Base-by-base conservation (phyloP, 2,113 vertebrate genomes). In the Urocitellus parryii region DNA sequence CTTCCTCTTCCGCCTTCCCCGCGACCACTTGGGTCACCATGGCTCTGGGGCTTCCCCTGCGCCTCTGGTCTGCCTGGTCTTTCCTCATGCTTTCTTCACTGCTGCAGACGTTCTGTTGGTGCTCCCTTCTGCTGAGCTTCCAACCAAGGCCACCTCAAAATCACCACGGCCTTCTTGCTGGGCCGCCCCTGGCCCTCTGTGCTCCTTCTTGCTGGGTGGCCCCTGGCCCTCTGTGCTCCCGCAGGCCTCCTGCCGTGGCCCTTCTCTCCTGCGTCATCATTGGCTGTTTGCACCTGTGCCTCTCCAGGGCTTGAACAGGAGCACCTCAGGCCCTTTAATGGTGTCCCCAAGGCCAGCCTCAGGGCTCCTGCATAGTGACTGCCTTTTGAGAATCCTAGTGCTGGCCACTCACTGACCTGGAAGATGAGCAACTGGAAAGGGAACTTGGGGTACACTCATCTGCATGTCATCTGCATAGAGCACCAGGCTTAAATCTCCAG, bases 301-400 rank as follows among this genome's bases (percentile, higher is more conserved):
- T 92, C 80, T 25, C 65, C 34, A 0, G 14, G 53, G 76, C 29
- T 7, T 39, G 22, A 0, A 11, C 0, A n/a, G 34, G 25, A 27
- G 34, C 53, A 4, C 37, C 45, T 27, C 4, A 7, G 17, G 32
- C 45, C 86, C 74, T 83, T 70, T 79, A 82, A 94, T 92, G 67
- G 72, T 90, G 32, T 88, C 95, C 86, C 88, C 29, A 91, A 22
- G 76, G 91, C 34, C 68, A 72, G 12, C 73, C 48, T 48, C 4
- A 0, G 37, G 70, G 39, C 87, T 78, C 63, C 3, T n/a, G 37
- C 78, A 39, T 25, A 18, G 22, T 29, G 7, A 39, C 32, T 4
- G 12, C 7, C 16, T 56, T 81, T 65, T 42, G 14, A 72, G 61
- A n/a, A 51, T 85, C 32, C 24, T 63, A 45, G 20, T 45, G 17